Evolutionary conservation across 2,888 invertebrate genomes (phyloP).

Genomic region (Hirtodrosophila confusa): DNA sequence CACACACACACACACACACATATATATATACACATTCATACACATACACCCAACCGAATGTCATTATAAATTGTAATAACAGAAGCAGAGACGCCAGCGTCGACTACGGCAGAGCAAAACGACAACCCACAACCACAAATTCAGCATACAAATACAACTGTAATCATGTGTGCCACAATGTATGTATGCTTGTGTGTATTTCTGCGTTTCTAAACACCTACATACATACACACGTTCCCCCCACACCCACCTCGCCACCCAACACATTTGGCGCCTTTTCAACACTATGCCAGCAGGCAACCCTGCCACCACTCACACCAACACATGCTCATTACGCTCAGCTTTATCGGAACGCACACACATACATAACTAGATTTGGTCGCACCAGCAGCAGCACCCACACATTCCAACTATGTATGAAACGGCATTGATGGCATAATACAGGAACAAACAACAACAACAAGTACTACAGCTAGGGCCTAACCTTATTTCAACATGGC

Average conservation of each 20-base stretch:
- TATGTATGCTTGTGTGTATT: slow-evolving; percentile 27
- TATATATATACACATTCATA: too few relatives aligned
- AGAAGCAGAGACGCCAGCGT: slow-evolving; percentile 63
- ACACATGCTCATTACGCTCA: slow-evolving; percentile 75
- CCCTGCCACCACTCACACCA: slow-evolving; percentile 54
- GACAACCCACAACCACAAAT: slow-evolving; percentile 72
- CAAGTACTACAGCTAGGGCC: slow-evolving; percentile 47
- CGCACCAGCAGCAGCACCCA: slow-evolving; percentile 41
- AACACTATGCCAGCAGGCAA: slow-evolving; percentile 58
- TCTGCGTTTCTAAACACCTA: slow-evolving; percentile 24
- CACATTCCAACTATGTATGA: slow-evolving; percentile 67
- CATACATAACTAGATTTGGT: slow-evolving; percentile 49
- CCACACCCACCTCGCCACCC: slow-evolving; percentile 16
- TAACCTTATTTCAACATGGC: slow-evolving; percentile 74
- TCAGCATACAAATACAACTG: slow-evolving; percentile 76
- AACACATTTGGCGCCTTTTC: slow-evolving; percentile 77
- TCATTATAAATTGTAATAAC: slow-evolving; percentile 82
- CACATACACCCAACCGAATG: slow-evolving; percentile 65
- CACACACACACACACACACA: slow-evolving; percentile 16
- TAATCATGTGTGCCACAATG: slow-evolving; percentile 74
- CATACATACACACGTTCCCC: slow-evolving; percentile 19
- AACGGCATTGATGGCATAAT: slow-evolving; percentile 81
- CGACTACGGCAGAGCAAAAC: slow-evolving; percentile 43
- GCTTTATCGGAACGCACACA: slow-evolving; percentile 69
- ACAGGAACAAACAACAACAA: slow-evolving; percentile 42